A percentile compares a stretch with the other conserved stretches of the same genome.
These are phyloP conservation scores for Ceyx margarethae DNA, from an alignment of 2,113 vertebrate species.

Conservation along the genomic window DNA sequence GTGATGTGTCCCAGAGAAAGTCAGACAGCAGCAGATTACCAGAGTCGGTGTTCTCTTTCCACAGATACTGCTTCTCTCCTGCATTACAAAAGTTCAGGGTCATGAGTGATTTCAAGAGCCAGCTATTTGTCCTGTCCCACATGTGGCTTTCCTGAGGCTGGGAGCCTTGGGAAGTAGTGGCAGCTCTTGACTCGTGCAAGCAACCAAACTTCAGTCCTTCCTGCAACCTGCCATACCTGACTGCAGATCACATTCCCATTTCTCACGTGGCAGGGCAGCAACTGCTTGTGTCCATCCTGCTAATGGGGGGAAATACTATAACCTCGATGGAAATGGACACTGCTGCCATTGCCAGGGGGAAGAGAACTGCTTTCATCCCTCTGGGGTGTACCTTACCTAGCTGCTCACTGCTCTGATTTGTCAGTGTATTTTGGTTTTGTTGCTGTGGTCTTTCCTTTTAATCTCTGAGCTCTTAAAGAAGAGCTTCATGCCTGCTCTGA, in stretches of 20 bases:
- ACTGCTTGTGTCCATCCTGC: slow-evolving; percentile 35
- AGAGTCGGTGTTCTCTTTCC: background rate
- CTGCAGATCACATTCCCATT: slow-evolving; percentile 1
- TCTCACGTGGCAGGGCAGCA: slow-evolving; percentile 26
- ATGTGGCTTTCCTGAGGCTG: background rate
- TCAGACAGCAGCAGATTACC: background rate
- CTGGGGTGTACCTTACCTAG: background rate
- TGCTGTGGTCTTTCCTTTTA: slow-evolving; percentile 6
- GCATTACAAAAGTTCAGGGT: fast-evolving
- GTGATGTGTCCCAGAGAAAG: background rate
- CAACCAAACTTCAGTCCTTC: background rate
- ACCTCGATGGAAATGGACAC: slow-evolving; percentile 1
- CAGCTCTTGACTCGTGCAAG: fast-evolving
- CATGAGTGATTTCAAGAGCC: background rate
- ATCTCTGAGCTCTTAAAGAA: background rate
- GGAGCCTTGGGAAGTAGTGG: background rate
- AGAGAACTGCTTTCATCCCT: background rate
- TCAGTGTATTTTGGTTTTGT: slow-evolving; percentile 36
- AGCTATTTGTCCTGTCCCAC: background rate
- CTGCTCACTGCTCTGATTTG: slow-evolving; percentile 3
- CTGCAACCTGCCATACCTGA: slow-evolving; percentile 33
- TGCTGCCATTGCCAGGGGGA: background rate
- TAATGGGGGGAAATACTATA: background rate
- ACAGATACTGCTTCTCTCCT: background rate
- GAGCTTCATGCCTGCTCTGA: background rate